phyloP scores from a whole-genome alignment of 2,113 vertebrate genomes.

The Coptodon bakossiorum region DNA sequence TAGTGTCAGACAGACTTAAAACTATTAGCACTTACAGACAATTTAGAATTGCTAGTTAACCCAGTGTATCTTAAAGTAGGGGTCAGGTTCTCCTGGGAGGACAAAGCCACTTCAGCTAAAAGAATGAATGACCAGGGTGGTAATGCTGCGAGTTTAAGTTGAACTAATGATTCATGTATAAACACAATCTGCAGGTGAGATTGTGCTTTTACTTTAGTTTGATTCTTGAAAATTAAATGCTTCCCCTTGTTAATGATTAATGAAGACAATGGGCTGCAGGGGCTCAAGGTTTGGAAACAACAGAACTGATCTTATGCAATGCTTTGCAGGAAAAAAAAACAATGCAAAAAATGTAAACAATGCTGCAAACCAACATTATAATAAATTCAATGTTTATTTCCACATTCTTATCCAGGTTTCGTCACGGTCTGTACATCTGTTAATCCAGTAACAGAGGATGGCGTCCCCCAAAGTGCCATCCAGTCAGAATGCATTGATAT shows the following conservation, averaged over 20 bases:
- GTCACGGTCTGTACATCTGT: constrained; percentile 59
- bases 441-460: constrained; percentile 60
- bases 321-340: neutral
- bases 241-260: neutral
- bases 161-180: neutral
- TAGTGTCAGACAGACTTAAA: neutral
- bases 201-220: neutral
- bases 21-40: neutral
- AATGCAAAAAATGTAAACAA: neutral
- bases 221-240: neutral
- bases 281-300: neutral
- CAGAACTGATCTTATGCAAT: neutral
- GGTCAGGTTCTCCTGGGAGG: neutral
- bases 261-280: neutral
- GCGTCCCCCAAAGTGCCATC: constrained; percentile 29
- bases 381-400: constrained; percentile 73
- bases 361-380: neutral
- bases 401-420: constrained; percentile 66
- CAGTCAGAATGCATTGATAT: constrained; percentile 37
- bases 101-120: neutral
- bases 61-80: neutral
- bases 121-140: neutral
- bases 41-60: neutral
- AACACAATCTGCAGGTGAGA: neutral
- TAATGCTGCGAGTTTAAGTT: neutral